phyloP scores from a whole-genome alignment of 2,113 vertebrate species.

The Clarias magur region DNA sequence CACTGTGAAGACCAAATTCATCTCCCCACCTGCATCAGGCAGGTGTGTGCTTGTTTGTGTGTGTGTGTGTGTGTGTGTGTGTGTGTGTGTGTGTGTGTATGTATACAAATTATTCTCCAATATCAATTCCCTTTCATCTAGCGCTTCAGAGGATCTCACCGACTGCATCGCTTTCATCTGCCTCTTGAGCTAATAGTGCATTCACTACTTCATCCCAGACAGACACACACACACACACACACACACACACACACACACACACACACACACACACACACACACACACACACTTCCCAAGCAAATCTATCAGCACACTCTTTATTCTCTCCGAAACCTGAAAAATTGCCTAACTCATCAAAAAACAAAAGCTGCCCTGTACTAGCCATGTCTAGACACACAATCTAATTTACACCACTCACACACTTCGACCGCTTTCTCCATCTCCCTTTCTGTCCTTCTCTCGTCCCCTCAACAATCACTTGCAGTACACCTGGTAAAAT shows the following conservation, averaged over 20 bases:
- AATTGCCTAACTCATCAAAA: background rate
- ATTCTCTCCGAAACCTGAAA: background rate
- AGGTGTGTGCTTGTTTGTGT: background rate
- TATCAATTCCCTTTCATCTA: constrained; percentile 48
- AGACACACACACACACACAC: constrained; percentile 14
- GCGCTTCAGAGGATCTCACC: constrained; percentile 45
- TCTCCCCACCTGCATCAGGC: background rate
- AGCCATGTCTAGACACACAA: background rate
- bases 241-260: constrained; percentile 13
- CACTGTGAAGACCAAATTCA: background rate
- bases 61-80: constrained; percentile 26
- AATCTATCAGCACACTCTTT: background rate
- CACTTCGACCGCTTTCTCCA: background rate
- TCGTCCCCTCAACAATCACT: background rate
- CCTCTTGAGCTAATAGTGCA: constrained; percentile 29
- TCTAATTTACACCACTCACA: constrained; percentile 14
- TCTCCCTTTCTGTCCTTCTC: background rate
- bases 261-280: constrained; percentile 27
- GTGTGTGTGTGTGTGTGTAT: background rate
- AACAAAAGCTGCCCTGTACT: background rate
- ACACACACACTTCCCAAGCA: background rate
- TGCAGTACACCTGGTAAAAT: background rate
- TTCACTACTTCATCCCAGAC: constrained; percentile 30
- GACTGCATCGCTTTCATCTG: constrained; percentile 49
- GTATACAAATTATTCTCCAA: constrained; percentile 37